Evolutionary conservation across 2,797 vertebrate genomes (phyloP), one percentile per base, ranked within the genome.

Genomic region (Meda fulgida): DNA sequence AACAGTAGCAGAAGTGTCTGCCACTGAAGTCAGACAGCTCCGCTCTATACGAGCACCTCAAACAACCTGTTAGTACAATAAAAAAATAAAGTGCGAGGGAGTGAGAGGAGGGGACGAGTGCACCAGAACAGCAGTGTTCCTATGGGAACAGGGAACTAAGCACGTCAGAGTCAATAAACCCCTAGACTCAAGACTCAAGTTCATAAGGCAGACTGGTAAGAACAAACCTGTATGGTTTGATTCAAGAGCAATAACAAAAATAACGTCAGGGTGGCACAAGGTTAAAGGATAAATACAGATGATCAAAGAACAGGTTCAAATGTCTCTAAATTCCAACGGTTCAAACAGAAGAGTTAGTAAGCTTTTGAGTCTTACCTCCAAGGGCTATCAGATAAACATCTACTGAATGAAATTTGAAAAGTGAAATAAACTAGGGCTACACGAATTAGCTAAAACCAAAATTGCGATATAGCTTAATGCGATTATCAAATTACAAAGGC

Each of bases 91-190:
- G 38, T 8, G 18, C n/a, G 21, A 69, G 69, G 36, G 48, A 70
- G 78, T 16, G 51, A 19, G 73, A 58, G 73, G 63, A n/a, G 46
- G 63, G n/a, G 26, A 46, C 4, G 65, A 83, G 85, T n/a, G 31
- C 75, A 82, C 67, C 81, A 58, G 81, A 76, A 84, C 81, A 67
- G 71, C 60, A 87, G 76, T 14, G 85, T 73, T 84, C 85, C 81
- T 84, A 84, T 80, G 81, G 85, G 81, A 87, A 84, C 76, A 34
- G 46, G 40, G 6, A 87, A 78, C 58, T 5, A 48, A 48, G 46
- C 46, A 46, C 43, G 43, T 46, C 43, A 46, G 29, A 34, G 46
- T 69, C 65, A 66, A 63, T 60, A 67, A 23, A 43, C n/a, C 36
- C 26, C 46, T 18, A n/a, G n/a, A 38, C 48, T 6, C 14, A 29